Percentiles rank a stretch among this genome's conserved stretches.
Evolutionary conservation across 1,140 invertebrate genomes (phyloP).

Genomic region (Parapsyche elsis): DNA sequence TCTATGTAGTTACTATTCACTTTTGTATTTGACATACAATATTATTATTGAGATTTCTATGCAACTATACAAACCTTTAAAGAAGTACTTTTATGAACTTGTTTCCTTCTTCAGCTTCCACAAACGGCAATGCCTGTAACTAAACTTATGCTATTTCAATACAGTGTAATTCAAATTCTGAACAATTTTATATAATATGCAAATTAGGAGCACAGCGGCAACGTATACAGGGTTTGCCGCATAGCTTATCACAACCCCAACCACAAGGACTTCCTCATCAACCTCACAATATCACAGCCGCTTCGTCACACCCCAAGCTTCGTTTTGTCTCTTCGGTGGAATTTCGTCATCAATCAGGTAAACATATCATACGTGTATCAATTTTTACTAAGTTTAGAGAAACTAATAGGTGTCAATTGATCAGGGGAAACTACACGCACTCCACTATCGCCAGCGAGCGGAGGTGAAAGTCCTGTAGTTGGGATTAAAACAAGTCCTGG

Average conservation of each 20-base stretch:
- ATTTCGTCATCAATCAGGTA: constrained; percentile 78
- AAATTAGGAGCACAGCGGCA: constrained; percentile 35
- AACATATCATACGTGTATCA: constrained; percentile 59
- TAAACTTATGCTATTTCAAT: too few relatives aligned
- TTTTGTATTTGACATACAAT: too few relatives aligned
- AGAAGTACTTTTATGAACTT: too few relatives aligned
- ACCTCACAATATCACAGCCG: constrained; percentile 59
- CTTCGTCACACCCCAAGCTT: constrained; percentile 71
- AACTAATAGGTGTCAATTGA: background rate
- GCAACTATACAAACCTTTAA: too few relatives aligned
- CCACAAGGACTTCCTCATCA: constrained; percentile 46
- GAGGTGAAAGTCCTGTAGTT: constrained; percentile 17
- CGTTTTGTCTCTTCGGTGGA: constrained; percentile 82
- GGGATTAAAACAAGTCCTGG: constrained; percentile 70
- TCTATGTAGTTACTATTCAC: too few relatives aligned
- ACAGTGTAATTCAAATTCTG: background rate
- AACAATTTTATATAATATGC: constrained; percentile 7
- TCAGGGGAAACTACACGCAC: constrained; percentile 79
- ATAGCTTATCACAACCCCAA: constrained; percentile 66
- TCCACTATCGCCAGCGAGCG: constrained; percentile 74
- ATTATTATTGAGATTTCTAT: too few relatives aligned
- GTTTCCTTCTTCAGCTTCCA: too few relatives aligned
- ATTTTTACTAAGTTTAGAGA: too few relatives aligned
- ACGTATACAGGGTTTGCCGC: constrained; percentile 64
- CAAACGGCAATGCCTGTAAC: too few relatives aligned